Evolutionary conservation across 2,797 vertebrate genomes (phyloP), one percentile per base, ranked within the genome.

Genomic region (Microctenopoma stevenorrisi): DNA sequence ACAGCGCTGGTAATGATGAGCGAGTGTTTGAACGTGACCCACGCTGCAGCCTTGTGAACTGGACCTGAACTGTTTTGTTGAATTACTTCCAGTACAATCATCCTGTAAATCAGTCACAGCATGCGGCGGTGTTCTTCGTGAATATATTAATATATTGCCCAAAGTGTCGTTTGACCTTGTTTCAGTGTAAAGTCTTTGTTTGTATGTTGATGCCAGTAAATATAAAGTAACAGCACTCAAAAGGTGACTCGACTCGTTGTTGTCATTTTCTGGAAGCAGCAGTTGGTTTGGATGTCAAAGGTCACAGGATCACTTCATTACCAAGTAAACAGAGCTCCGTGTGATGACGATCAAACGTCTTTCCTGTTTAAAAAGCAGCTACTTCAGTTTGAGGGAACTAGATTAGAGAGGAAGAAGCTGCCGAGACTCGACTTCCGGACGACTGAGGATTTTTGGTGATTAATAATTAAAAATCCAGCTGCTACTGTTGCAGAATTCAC

Each of bases 61-160:
- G 57, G 22, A 57, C 42, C 4, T 57, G 35, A 56, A 47, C 10
- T 59, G 2, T 12, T 8, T 16, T 16, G 8, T 37, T 33, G 50
- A 2, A 8, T 51, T 52, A 50, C 26, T 37, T 38, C 33, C 48
- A 18, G 25, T 33, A 33, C 30, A 33, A 16, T 47, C 22, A 22
- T 42, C 5, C 38, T 79, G 62, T 70, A 62, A 62, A 42, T 54
- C 47, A 33, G 33, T 30, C 52, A 2, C 51, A 69, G 68, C 58
- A 60, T 71, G 16, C 51, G 50, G 64, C 66, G 4, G 48, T 66
- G 68, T 64, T 80, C 15, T 72, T 65, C 64, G 83, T 83, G 82
- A 61, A 81, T 81, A 79, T 87, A 72, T 88, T 74, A 82, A 87
- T 87, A 85, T 88, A 88, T 81, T 85, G 74, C 52, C 64, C 72